Conservation (phyloP, 2,888 invertebrate species). For the Nomada goodeniana region DNA sequence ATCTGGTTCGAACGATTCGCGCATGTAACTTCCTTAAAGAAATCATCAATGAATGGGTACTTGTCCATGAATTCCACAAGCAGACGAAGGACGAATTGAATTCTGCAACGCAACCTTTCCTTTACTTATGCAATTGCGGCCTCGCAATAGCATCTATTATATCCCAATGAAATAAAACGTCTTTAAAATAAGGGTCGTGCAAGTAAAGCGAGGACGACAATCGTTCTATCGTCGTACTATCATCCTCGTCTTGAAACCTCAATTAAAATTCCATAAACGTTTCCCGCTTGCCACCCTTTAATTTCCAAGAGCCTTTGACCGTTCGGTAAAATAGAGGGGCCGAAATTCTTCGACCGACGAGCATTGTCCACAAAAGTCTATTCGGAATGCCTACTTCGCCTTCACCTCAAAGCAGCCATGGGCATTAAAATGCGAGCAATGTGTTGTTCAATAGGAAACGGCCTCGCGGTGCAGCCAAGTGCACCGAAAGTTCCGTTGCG, state of each 20-base stretch:
- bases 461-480: constrained; percentile 4
- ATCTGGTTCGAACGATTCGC: constrained; percentile 46
- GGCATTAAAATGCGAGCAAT: constrained; percentile 18
- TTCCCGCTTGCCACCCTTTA: too few relatives aligned
- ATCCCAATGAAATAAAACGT: too few relatives aligned
- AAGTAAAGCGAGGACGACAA: background rate
- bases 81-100: constrained; percentile 66
- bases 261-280: too few relatives aligned
- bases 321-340: background rate
- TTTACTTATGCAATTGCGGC: background rate
- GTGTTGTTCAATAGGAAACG: constrained; percentile 32
- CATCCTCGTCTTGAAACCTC: too few relatives aligned
- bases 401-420: background rate
- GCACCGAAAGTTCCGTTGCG: constrained; percentile 21
- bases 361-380: too few relatives aligned
- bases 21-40: constrained; percentile 37
- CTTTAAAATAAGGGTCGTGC: background rate
- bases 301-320: background rate
- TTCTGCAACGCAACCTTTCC: constrained; percentile 37
- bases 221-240: background rate
- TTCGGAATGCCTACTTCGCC: background rate
- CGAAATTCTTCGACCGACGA: too few relatives aligned
- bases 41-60: constrained; percentile 57
- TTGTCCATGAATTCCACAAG: constrained; percentile 68
- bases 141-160: background rate